A percentile compares a stretch with the other conserved stretches of the same genome.
Evolutionary conservation across 2,888 invertebrate genomes (phyloP).

Genomic region (Rhagonycha fulva): DNA sequence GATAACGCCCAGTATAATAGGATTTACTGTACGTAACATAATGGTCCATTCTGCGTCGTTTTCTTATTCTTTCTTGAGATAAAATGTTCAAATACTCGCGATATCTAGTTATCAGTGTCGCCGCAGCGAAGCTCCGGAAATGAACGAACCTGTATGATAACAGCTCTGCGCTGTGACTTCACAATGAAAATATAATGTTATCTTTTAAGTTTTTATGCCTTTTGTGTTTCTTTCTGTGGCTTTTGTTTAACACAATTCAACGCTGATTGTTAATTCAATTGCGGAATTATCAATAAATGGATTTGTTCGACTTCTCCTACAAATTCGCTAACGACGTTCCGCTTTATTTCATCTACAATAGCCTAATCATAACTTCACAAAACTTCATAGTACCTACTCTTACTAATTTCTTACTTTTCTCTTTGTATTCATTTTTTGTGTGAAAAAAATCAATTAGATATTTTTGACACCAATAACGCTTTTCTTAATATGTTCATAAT

Average conservation of each 20-base stretch:
- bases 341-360: slow-evolving; percentile 12
- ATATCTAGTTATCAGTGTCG: slow-evolving; percentile 58
- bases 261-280: slow-evolving; percentile 54
- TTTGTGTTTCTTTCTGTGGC: slow-evolving; percentile 50
- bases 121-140: slow-evolving; percentile 55
- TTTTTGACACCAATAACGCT: not conserved
- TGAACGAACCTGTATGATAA: slow-evolving; percentile 57
- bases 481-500: not conserved
- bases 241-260: slow-evolving; percentile 52
- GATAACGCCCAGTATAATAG: slow-evolving; percentile 59
- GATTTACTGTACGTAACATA: slow-evolving; percentile 59
- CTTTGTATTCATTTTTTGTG: not conserved
- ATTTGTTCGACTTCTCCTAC: slow-evolving; percentile 44
- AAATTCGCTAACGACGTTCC: slow-evolving; percentile 28
- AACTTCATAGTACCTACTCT: not conserved
- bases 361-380: not conserved
- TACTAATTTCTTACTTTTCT: not conserved
- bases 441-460: not conserved
- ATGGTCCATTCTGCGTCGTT: slow-evolving; percentile 59
- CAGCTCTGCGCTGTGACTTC: slow-evolving; percentile 45
- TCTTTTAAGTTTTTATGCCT: slow-evolving; percentile 51
- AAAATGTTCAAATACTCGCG: slow-evolving; percentile 56
- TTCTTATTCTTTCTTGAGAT: slow-evolving; percentile 58
- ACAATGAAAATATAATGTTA: slow-evolving; percentile 54
- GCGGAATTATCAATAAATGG: slow-evolving; percentile 49